Base-by-base conservation (phyloP, 2,113 vertebrate genomes). In the Rhinoderma darwinii region DNA sequence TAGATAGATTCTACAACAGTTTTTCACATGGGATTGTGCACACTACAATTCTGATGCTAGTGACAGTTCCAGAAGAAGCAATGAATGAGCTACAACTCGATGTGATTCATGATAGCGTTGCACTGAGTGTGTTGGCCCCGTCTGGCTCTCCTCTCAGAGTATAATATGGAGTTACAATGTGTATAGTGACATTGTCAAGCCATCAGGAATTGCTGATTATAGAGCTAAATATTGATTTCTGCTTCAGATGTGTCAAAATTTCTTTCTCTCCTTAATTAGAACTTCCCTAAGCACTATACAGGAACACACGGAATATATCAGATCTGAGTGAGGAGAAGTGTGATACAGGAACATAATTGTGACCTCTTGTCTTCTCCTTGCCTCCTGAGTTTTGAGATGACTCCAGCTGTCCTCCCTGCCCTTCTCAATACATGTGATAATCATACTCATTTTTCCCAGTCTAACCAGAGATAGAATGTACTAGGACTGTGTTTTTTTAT, bases 141-240 rank as follows among this genome's bases (percentile, higher is more conserved):
- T 94, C 93, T 82, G 91, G 92, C 93, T 94, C 93, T 92, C 91
- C 91, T 95, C 91, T 91, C 91, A 39, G 91, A 94, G 94, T 93
- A 96, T 96, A 96, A 96, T 72, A 41, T 95, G 94, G 94, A 95
- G 95, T 93, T 95, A 95, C 93, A 91, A 92, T 92, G 94, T 89
- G 93, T 88, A 91, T 88, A 90, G 96, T 95, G 96, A 97, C 97
- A 96, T 92, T 96, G 94, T 97, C 96, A 95, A 97, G 92, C 93
- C 96, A 96, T 98, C 97, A 96, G 94, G 94, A 96, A 96, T 96
- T 95, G 96, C 97, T 97, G 98, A 99, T 98, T 98, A 98, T 93
- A 91, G 95, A 94, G 96, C 96, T 98, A 97, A 99, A 98, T 99
- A 99, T 99, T 99, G 98, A 99, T 99, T 97, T 95, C 95, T 94